These are phyloP conservation scores for Delichon dasypus DNA, from an alignment of 2,797 vertebrate species.

Conservation along the genomic window DNA sequence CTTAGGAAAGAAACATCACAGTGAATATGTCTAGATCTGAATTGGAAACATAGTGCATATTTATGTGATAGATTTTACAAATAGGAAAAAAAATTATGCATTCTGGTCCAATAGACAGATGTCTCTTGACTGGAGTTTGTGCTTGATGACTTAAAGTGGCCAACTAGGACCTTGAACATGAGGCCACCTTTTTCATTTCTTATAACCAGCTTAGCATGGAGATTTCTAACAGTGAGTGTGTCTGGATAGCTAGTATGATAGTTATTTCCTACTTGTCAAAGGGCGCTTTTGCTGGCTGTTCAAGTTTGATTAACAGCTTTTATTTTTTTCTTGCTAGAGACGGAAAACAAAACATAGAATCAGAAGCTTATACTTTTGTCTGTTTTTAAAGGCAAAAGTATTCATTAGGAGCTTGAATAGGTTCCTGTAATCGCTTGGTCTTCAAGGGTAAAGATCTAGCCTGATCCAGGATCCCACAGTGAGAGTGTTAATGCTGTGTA, in stretches of 20 bases:
- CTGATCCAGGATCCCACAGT: background rate
- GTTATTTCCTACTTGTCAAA: background rate
- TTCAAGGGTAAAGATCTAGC: background rate
- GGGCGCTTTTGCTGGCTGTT: background rate
- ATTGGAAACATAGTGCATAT: background rate
- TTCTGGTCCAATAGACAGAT: background rate
- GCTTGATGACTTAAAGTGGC: background rate
- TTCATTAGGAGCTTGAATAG: background rate
- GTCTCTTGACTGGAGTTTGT: background rate
- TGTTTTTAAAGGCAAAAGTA: background rate
- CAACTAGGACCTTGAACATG: background rate
- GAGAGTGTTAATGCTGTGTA: background rate
- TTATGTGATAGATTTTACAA: background rate
- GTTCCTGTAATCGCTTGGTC: background rate
- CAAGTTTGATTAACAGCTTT: background rate
- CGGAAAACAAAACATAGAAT: background rate
- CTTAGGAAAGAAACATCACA: background rate
- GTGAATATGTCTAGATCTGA: background rate
- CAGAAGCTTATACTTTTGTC: background rate
- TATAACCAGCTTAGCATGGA: background rate
- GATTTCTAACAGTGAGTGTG: background rate
- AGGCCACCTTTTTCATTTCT: background rate
- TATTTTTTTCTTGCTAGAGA: background rate
- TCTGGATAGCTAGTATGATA: background rate
- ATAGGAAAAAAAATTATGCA: background rate